Evolutionary conservation across 2,113 vertebrate genomes (phyloP).

Genomic region (Petaurus breviceps): DNA sequence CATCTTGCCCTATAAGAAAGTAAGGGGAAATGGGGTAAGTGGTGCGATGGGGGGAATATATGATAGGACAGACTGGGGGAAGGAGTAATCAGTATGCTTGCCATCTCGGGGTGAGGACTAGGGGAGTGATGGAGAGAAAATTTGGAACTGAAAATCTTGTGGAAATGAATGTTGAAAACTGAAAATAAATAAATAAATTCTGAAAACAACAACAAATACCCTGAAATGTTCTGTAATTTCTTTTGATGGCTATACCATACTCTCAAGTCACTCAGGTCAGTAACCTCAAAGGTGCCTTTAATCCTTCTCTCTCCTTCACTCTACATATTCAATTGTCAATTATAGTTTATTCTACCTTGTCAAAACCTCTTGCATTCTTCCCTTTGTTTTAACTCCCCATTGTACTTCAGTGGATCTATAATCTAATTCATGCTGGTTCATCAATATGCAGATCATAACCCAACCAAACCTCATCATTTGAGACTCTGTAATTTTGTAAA

Average conservation of each 20-base stretch:
- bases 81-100: no score
- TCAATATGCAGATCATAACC: conserved; percentile 4
- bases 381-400: neutral
- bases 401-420: neutral
- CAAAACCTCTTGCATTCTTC: neutral
- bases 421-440: neutral
- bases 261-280: neutral
- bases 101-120: no score
- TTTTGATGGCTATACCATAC: neutral
- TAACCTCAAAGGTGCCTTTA: neutral
- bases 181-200: no score
- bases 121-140: no score
- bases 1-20: no score
- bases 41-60: no score
- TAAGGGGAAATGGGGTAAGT: no score
- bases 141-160: no score
- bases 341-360: neutral
- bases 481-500: conserved; percentile 48
- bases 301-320: neutral
- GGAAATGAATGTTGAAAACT: no score
- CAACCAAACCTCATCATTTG: conserved; percentile 22
- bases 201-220: neutral
- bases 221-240: neutral
- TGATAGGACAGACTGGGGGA: no score
- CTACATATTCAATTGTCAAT: neutral